Evolutionary conservation across 2,888 invertebrate genomes (phyloP), one percentile per base, ranked within the genome.

Genomic region (Trichogramma dendrolimi): DNA sequence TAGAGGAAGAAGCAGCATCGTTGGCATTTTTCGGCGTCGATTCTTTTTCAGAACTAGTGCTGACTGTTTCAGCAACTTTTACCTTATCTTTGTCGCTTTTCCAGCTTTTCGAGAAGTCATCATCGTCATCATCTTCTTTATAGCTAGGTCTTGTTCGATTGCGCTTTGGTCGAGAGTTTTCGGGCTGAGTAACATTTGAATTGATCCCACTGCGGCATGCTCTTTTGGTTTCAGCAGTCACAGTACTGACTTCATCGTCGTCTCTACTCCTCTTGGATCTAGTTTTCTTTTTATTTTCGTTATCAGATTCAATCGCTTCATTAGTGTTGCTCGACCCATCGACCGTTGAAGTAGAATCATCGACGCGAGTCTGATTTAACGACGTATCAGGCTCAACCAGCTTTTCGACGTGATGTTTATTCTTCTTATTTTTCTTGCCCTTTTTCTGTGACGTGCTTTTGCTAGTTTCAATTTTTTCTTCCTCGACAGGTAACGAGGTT

Each of bases 401-500:
- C 27, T 27, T 27, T 27, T 27, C 27, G 27, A 27, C 27, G 27
- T 27, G 27, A 27, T 27, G 27, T 27, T 27, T 27, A 27, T 27
- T 27, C 27, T 42, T 39, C 8, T 14, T 14, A n/a, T n/a, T 7
- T 44, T 63, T 14, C 14, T 58, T 47, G 14, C 47, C 27, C 14
- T 58, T 44, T 1, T 14, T 27, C 14, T 14, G 39, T 42, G 7
- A 40, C n/a, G 27, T 41, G 8, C 2, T 50, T 43, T 50, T 58
- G 5, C n/a, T 51, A 27, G 43, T 7, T 38, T 50, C n/a, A 14
- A 5, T 51, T 51, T 41, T n/a, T 5, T 58, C 39, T 50, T 60
- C 53, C 38, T 60, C 63, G 3, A 68, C 53, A 0, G 74, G 72
- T 2, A 72, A 73, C 3, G 75, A 72, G 0, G 71, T 42, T 1